A percentile compares a stretch with the other conserved stretches of the same genome.
These are phyloP conservation scores for Odocoileus virginianus DNA, from an alignment of 2,113 vertebrate species.

Conservation along the genomic window DNA sequence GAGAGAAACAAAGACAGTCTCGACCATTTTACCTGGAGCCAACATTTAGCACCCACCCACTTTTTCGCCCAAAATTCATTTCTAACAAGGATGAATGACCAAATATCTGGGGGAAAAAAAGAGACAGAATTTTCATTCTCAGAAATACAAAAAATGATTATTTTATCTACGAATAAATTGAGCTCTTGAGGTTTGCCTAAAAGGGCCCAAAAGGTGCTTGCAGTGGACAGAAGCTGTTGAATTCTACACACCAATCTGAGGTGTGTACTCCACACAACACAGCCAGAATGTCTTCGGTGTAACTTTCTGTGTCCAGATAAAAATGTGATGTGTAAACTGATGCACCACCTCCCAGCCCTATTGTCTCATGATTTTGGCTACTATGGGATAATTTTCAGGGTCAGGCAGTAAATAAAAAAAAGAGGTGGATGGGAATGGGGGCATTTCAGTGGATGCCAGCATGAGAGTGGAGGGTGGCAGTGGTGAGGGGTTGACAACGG, in stretches of 20 bases:
- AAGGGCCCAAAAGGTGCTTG: background rate
- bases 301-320: background rate
- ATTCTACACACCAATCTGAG: background rate
- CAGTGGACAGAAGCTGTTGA: background rate
- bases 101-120: background rate
- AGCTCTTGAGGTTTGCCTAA: background rate
- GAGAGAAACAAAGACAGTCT: background rate
- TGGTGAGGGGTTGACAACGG: background rate
- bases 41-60: background rate
- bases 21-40: background rate
- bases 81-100: background rate
- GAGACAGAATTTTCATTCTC: background rate
- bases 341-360: background rate
- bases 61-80: background rate
- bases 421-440: background rate
- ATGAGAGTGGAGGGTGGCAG: rapidly evolving
- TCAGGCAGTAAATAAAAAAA: background rate
- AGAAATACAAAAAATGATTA: background rate
- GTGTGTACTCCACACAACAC: background rate
- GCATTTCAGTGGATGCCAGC: background rate
- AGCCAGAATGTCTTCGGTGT: background rate
- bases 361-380: too few species aligned
- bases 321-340: background rate
- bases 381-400: background rate
- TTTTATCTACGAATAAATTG: background rate